Conservation (phyloP, 2,888 invertebrate genomes). For the Lithophane leautieri region DNA sequence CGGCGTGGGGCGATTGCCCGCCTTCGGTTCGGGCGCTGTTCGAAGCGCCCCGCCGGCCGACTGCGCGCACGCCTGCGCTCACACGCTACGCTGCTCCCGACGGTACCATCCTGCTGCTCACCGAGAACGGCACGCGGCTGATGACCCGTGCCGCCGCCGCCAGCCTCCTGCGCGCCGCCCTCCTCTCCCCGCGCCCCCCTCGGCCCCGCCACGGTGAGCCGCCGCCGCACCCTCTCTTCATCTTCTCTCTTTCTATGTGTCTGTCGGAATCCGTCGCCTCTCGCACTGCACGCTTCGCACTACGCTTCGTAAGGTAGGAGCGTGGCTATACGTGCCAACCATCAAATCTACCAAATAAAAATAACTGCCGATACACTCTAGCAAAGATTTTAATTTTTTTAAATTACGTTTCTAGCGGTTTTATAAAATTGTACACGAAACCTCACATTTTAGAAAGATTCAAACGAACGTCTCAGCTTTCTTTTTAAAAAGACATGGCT, state of each 20-base stretch:
- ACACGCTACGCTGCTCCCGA: constrained; percentile 91
- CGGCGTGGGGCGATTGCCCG: constrained; percentile 87
- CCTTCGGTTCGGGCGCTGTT: constrained; percentile 90
- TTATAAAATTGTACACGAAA: constrained; percentile 53
- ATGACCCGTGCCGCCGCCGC: constrained; percentile 89
- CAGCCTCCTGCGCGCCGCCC: constrained; percentile 89
- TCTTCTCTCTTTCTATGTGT: constrained; percentile 85
- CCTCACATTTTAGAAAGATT: constrained; percentile 55
- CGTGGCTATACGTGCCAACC: constrained; percentile 72
- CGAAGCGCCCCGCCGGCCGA: constrained; percentile 85
- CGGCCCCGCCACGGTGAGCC: constrained; percentile 89
- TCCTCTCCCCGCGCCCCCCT: constrained; percentile 89
- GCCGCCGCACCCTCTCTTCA: constrained; percentile 86
- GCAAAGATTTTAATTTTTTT: constrained; percentile 29
- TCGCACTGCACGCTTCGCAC: constrained; percentile 89
- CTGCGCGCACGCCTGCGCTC: constrained; percentile 87
- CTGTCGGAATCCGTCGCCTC: constrained; percentile 88
- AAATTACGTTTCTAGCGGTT: constrained; percentile 50
- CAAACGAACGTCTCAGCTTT: constrained; percentile 55
- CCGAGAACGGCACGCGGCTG: constrained; percentile 92
- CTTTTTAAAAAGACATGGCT: constrained; percentile 56
- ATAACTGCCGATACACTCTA: constrained; percentile 51
- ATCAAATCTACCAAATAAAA: constrained; percentile 32
- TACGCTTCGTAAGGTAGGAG: constrained; percentile 89
- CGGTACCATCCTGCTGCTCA: constrained; percentile 91